Percentiles rank a stretch among this genome's conserved stretches.
These are phyloP conservation scores for Meta bourneti DNA, from an alignment of 2,888 invertebrate genomes.

Conservation along the genomic window DNA sequence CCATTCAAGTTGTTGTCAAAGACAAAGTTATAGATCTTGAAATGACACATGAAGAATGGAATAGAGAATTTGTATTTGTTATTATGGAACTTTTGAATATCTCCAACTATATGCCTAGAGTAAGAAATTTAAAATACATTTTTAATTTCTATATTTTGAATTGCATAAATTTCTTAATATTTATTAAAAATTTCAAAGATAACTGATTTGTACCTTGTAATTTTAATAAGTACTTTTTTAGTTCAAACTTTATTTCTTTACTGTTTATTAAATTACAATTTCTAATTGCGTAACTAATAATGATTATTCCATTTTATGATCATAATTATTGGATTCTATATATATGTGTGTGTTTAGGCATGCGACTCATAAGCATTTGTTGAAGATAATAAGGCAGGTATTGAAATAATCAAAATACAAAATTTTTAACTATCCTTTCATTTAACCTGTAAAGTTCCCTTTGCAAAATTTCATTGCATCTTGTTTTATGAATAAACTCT, in stretches of 20 bases:
- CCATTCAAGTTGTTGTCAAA: conserved; percentile 50
- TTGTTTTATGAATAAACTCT: no score
- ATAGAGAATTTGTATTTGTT: conserved; percentile 57
- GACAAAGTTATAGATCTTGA: conserved; percentile 39
- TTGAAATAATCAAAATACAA: no score
- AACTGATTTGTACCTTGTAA: background rate
- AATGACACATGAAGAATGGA: conserved; percentile 61
- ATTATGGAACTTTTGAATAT: conserved; percentile 53
- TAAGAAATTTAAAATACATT: background rate
- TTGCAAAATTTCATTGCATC: no score
- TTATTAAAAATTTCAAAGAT: background rate
- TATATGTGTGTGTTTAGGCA: no score
- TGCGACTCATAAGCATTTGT: no score
- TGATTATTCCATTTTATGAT: background rate
- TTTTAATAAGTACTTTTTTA: background rate
- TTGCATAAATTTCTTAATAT: background rate
- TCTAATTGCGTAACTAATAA: no score
- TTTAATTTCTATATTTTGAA: background rate
- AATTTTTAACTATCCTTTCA: no score
- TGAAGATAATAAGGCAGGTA: no score
- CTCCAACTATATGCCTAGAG: conserved; percentile 63
- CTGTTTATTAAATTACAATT: no score
- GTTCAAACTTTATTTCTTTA: background rate
- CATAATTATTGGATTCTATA: background rate
- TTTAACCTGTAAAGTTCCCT: no score